A percentile compares a stretch with the other conserved stretches of the same genome.
phyloP scores from a whole-genome alignment of 2,113 vertebrate species.

The Arizona elegans region DNA sequence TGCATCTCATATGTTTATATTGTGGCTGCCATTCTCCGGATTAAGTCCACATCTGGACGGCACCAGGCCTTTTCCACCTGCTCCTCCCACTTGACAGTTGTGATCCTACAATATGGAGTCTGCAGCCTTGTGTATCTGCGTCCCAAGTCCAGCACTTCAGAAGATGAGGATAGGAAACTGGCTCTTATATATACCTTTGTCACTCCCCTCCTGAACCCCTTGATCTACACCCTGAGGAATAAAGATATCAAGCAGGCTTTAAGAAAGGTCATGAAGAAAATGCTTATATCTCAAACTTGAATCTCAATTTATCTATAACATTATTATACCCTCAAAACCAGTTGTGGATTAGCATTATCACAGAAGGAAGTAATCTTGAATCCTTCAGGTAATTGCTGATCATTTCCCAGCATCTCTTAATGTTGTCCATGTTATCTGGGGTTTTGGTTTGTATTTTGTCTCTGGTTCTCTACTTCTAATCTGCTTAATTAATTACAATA shows the following conservation, averaged over 20 bases:
- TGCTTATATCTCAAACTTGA: not conserved
- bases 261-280: not conserved
- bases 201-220: conserved; percentile 40
- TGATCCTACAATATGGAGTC: conserved; percentile 37
- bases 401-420: not conserved
- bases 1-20: conserved; percentile 37
- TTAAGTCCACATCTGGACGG: not conserved
- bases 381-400: not conserved
- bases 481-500: not conserved
- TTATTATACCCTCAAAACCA: not conserved
- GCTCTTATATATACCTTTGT: conserved; percentile 48
- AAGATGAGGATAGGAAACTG: conserved; percentile 26
- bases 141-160: conserved; percentile 13
- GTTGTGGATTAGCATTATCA: not conserved
- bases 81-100: conserved; percentile 36
- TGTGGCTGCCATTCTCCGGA: conserved; percentile 13
- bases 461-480: not conserved
- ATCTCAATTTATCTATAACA: not conserved
- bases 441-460: not conserved
- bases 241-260: conserved; percentile 47
- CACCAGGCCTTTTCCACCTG: conserved; percentile 35
- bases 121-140: conserved; percentile 41
- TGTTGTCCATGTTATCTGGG: not conserved
- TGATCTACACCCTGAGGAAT: conserved; percentile 22
- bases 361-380: not conserved